A percentile compares a stretch with the other conserved stretches of the same genome.
These are phyloP conservation scores for Furcifer pardalis DNA, from an alignment of 2,797 vertebrate genomes.

Conservation along the genomic window DNA sequence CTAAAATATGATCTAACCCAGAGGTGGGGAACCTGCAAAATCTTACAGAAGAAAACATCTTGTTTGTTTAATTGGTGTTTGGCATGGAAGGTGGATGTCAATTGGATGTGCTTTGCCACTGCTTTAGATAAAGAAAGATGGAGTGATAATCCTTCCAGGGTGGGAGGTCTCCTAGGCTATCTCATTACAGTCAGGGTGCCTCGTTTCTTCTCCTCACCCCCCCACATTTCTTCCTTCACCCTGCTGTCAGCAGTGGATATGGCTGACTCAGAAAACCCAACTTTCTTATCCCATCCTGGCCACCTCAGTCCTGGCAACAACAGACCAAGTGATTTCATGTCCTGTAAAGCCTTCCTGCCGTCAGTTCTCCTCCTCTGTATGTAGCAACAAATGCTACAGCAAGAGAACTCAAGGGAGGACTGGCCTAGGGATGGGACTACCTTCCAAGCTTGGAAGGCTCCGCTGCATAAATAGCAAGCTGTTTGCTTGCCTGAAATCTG, in stretches of 20 bases:
- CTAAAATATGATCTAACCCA: too few species aligned
- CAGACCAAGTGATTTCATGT: constrained; percentile 1
- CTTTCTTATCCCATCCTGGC: neutral
- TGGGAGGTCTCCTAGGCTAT: neutral
- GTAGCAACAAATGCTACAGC: constrained; percentile 18
- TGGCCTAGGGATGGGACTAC: neutral
- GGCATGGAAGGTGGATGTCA: neutral
- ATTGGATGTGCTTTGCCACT: neutral
- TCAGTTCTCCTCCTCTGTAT: neutral
- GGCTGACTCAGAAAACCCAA: neutral
- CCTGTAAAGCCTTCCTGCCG: neutral
- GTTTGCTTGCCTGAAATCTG: neutral
- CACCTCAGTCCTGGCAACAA: neutral
- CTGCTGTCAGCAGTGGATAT: neutral
- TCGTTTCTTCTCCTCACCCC: neutral
- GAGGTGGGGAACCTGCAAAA: too few species aligned
- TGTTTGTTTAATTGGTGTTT: neutral
- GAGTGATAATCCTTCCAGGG: neutral
- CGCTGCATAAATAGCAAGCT: neutral
- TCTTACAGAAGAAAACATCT: neutral
- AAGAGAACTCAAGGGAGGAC: neutral
- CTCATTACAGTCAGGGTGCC: neutral
- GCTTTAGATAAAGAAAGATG: neutral
- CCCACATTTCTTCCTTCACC: neutral
- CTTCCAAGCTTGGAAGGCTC: neutral